Evolutionary conservation across 2,113 vertebrate genomes (phyloP).

Genomic region (Irena cyanogastra): DNA sequence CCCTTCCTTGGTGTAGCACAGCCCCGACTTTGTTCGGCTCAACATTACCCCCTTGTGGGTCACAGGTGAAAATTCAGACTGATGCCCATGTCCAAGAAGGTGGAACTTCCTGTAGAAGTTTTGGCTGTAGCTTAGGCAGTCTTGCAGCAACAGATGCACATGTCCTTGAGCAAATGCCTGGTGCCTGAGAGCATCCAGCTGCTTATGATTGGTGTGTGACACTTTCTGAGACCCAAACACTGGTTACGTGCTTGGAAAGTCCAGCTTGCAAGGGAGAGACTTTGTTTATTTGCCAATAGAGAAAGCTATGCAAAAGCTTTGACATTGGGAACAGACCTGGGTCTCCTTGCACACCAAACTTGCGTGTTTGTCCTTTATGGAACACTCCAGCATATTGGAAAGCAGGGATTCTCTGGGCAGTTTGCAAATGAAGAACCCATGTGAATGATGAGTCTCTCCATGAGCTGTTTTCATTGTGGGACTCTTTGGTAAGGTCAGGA

Average conservation of each 20-base stretch:
- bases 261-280: not conserved
- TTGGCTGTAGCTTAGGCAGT: not conserved
- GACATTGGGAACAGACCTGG: not conserved
- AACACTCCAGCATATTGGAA: not conserved
- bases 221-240: not conserved
- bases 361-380: not conserved
- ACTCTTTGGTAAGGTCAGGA: not conserved
- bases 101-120: not conserved
- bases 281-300: not conserved
- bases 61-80: slow-evolving; percentile 5
- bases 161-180: not conserved
- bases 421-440: not conserved
- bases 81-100: not conserved
- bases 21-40: slow-evolving; percentile 20
- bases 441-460: not conserved
- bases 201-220: not conserved
- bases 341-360: not conserved
- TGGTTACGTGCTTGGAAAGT: not conserved
- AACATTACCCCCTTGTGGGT: slow-evolving; percentile 65
- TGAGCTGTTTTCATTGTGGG: not conserved
- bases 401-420: not conserved
- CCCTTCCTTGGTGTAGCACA: not conserved
- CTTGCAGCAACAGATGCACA: not conserved
- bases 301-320: not conserved
- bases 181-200: not conserved